Evolutionary conservation across 64 coral and sea anemone species (phyloP).

Genomic region (Acropora yongei): DNA sequence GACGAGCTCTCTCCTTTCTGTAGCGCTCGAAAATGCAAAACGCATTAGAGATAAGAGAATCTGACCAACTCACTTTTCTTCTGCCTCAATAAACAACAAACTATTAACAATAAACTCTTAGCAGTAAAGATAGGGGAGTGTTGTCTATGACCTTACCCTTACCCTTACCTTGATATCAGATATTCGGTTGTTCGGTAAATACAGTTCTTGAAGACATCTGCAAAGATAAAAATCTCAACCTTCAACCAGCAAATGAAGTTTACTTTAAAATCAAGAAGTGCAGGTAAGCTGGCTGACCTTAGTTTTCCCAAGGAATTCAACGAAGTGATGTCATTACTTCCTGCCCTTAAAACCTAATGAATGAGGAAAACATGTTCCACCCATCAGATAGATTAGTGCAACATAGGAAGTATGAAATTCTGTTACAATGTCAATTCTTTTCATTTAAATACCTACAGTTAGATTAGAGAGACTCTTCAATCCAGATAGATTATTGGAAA

Average conservation of each 20-base stretch:
- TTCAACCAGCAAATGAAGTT: background rate
- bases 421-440: background rate
- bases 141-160: background rate
- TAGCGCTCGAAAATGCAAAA: no score
- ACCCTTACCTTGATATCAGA: conserved; percentile 38
- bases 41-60: no score
- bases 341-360: conserved; percentile 67
- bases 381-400: no score
- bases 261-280: background rate
- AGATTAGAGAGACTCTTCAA: conserved; percentile 59
- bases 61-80: no score
- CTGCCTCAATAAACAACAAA: no score
- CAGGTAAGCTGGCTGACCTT: conserved; percentile 20
- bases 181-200: conserved; percentile 59
- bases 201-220: conserved; percentile 65
- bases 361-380: background rate
- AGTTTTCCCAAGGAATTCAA: conserved; percentile 62
- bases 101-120: background rate
- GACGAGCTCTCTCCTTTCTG: no score
- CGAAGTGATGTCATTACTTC: conserved; percentile 64
- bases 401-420: no score
- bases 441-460: conserved; percentile 74
- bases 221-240: background rate
- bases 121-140: background rate
- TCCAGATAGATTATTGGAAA: conserved; percentile 69